Evolutionary conservation across 2,113 vertebrate genomes (phyloP).

Genomic region (Leucoraja erinaceus): DNA sequence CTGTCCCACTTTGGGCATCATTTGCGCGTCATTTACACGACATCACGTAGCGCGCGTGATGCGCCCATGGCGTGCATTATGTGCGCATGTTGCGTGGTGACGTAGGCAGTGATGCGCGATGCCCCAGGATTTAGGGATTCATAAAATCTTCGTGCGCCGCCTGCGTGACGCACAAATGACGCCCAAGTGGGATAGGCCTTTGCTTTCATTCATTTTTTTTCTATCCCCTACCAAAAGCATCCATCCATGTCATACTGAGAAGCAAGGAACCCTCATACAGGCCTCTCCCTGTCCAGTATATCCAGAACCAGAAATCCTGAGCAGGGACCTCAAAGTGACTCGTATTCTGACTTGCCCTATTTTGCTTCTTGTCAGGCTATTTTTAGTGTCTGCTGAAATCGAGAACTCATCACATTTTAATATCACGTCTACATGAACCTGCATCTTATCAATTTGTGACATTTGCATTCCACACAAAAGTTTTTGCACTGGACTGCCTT

Average conservation of each 20-base stretch:
- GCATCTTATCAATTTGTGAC: neutral
- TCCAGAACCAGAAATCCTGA: neutral
- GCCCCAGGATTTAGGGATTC: too few species aligned
- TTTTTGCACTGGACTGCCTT: neutral
- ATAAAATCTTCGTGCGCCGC: too few species aligned
- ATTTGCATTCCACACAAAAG: neutral
- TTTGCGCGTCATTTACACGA: too few species aligned
- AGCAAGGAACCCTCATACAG: too few species aligned
- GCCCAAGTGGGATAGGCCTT: neutral
- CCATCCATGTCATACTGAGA: neutral
- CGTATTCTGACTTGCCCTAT: neutral
- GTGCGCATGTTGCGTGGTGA: too few species aligned
- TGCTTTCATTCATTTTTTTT: neutral
- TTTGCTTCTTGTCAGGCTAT: neutral
- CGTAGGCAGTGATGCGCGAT: too few species aligned
- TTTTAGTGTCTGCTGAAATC: neutral
- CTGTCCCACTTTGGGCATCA: too few species aligned
- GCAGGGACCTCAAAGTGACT: neutral
- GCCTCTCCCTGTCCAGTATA: neutral
- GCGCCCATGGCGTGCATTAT: too few species aligned
- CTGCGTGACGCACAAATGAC: too few species aligned
- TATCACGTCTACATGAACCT: neutral
- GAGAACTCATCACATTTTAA: neutral
- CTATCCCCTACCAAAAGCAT: neutral
- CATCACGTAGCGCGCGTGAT: too few species aligned